These are phyloP conservation scores for Cryptoblepharus egeriae DNA, from an alignment of 2,797 vertebrate genomes.

Conservation along the genomic window DNA sequence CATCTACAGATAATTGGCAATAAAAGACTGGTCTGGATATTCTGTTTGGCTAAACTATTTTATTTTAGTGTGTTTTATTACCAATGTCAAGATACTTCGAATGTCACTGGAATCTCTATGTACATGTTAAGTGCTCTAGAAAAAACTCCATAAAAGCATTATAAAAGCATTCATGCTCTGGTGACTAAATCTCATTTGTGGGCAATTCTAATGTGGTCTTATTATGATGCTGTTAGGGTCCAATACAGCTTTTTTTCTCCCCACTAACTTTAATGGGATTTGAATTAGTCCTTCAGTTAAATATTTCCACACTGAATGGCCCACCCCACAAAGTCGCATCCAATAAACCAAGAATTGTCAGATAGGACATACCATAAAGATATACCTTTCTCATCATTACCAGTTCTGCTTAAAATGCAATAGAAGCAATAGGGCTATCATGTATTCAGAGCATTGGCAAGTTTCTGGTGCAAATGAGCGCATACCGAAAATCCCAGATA, in stretches of 20 bases:
- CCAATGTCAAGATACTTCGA: slow-evolving; percentile 13
- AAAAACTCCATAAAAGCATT: slow-evolving; percentile 27
- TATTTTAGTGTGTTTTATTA: slow-evolving; percentile 2
- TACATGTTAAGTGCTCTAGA: slow-evolving; percentile 34
- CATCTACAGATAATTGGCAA: background rate
- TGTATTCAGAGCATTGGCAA: background rate
- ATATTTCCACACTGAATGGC: slow-evolving; percentile 13
- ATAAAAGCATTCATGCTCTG: slow-evolving; percentile 36
- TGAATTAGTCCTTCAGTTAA: slow-evolving; percentile 20
- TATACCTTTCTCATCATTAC: background rate
- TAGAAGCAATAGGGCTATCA: background rate
- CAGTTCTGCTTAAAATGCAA: background rate
- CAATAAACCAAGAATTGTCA: background rate
- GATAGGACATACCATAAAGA: background rate
- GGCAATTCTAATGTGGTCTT: slow-evolving; percentile 23
- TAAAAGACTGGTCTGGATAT: slow-evolving; percentile 7
- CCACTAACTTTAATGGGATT: slow-evolving; percentile 26
- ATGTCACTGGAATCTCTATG: slow-evolving; percentile 29
- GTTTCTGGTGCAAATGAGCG: too few relatives aligned
- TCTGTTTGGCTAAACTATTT: slow-evolving; percentile 21
- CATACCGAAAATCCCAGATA: background rate
- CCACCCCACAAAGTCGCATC: background rate
- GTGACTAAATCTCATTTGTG: slow-evolving; percentile 34
- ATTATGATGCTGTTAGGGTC: slow-evolving; percentile 21
- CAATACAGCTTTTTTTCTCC: background rate